Evolutionary conservation across 2,888 invertebrate genomes (phyloP), one percentile per base, ranked within the genome.

Genomic region (Brachyopa scutellaris): DNA sequence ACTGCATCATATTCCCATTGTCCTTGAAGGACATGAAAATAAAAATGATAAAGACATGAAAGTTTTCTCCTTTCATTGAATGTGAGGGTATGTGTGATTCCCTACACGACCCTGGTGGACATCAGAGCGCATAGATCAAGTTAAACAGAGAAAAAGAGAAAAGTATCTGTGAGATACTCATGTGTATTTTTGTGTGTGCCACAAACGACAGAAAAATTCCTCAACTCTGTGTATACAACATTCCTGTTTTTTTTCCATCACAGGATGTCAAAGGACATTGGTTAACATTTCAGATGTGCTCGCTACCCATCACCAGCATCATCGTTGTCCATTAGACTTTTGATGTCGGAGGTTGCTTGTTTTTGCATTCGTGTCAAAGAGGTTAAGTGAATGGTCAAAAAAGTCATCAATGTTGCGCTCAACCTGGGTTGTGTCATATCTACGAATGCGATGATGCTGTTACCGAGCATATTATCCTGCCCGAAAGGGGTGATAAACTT

Each of bases 331-430:
- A 76, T 80, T 79, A 70, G 62, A 79, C 76, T 76, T 76, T 85
- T 83, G 76, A 83, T 76, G 74, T 79, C 77, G 40, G 66, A 72
- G 73, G 73, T 69, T 67, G 49, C 42, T 70, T 42, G 6, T 11
- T 72, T 69, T 47, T 78, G 57, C 70, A 84, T 72, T 61, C 74
- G 62, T 69, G 66, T 84, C 82, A 84, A 85, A 85, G 85, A 79
- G 77, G 80, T 85, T 82, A 82, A 84, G 84, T 85, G 84, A 85
- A 82, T 85, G 85, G 85, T 85, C 85, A 85, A 84, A 84, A 84
- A 79, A 83, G 72, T 79, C 82, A 82, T 82, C 82, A 82, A 82
- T 82, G 82, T 69, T n/a, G n/a, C 21, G 59, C 61, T 70, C 70
- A 70, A 64, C 77, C 70, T 82, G 64, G 17, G n/a, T n/a, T n/a